phyloP scores from a whole-genome alignment of 2,113 vertebrate genomes.

The Ictalurus punctatus region DNA sequence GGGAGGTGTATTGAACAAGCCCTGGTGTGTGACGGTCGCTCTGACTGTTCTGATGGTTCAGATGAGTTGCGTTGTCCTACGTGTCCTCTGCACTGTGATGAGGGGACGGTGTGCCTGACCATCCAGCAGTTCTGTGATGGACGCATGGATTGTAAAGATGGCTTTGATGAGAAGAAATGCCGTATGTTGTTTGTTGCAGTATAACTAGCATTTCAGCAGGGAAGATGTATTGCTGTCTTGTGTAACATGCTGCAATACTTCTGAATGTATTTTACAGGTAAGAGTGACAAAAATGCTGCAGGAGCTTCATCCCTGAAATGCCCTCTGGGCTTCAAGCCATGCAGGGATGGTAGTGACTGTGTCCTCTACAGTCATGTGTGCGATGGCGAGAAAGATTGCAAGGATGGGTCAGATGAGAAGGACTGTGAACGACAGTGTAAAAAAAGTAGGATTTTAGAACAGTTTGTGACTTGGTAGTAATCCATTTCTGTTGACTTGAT shows the following conservation, averaged over 20 bases:
- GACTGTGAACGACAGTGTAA: conserved; percentile 58
- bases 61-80: conserved; percentile 76
- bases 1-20: conserved; percentile 65
- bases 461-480: neutral
- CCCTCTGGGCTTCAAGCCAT: conserved; percentile 62
- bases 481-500: neutral
- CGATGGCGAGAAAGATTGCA: conserved; percentile 80
- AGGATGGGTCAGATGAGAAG: conserved; percentile 79
- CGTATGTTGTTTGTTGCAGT: neutral
- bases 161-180: conserved; percentile 73
- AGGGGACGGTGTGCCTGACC: conserved; percentile 71
- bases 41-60: conserved; percentile 79
- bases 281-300: neutral
- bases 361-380: conserved; percentile 75
- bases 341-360: conserved; percentile 73
- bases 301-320: conserved; percentile 55
- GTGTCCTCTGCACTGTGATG: conserved; percentile 59
- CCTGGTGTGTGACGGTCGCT: conserved; percentile 75
- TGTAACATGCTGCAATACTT: neutral
- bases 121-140: conserved; percentile 77
- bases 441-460: conserved; percentile 62
- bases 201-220: neutral
- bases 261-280: neutral
- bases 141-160: conserved; percentile 78
- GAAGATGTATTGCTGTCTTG: neutral